Evolutionary conservation across 1,140 invertebrate genomes (phyloP), one percentile per base, ranked within the genome.

Genomic region (Telenomus remus): DNA sequence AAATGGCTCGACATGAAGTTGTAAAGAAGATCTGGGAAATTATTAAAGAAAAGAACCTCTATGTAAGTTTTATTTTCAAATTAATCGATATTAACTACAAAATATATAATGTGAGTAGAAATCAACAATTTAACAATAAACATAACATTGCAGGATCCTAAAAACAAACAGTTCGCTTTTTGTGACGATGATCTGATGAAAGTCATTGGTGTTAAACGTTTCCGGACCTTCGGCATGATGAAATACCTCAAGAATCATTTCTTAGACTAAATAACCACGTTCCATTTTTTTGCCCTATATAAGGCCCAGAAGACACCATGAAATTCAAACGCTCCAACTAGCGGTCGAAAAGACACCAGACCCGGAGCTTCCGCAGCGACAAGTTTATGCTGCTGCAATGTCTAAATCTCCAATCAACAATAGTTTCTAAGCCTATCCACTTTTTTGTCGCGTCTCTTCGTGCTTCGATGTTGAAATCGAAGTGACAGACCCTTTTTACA

Each of bases 141-240:
- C n/a, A n/a, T 13, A 51, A 50, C 11, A 0, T 75, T 88, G 73
- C 82, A 92, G 89, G 96, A 97, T 84, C 96, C 95, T 7, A 96
- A 95, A 80, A 97, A 98, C 86, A 97, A 96, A 86, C 96, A 97
- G 85, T 97, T 92, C 82, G 95, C 96, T 46, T 95, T 97, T 79
- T 98, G 96, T 87, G 96, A 98, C 83, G 95, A 96, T 44, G 94
- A 96, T 60, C 88, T 98, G 11, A 89, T 94, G 84, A 96, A 95
- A 88, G 93, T 98, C 46, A 95, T 98, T 83, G 95, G 95, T 14
- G 93, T 94, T 0, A 96, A 96, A 84, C 92, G 95, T 71, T 96
- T 97, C 91, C 92, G 95, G 80, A 96, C 94, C 39, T 97, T 97
- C 78, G 95, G 95, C 77, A 97, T 97, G 96, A 96, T 98, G 94